These are phyloP conservation scores for Sebastes kiyomatsui DNA, from an alignment of 2,797 vertebrate species.

Conservation along the genomic window DNA sequence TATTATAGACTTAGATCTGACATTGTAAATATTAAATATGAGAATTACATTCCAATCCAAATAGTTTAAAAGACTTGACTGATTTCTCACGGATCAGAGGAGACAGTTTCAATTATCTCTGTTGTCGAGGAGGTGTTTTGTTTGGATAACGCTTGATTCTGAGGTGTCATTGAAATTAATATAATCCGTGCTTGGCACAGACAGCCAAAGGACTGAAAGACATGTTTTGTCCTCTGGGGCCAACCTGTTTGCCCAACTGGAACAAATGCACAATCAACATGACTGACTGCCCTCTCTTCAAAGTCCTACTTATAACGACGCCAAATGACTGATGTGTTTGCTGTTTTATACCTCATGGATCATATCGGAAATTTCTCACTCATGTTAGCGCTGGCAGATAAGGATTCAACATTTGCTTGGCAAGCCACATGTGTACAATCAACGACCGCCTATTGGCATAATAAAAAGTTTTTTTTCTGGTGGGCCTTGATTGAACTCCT, in stretches of 20 bases:
- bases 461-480: background rate
- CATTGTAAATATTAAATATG: background rate
- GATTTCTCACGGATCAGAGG: background rate
- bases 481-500: conserved; percentile 10
- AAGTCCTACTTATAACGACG: conserved; percentile 42
- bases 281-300: conserved; percentile 44
- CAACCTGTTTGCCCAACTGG: conserved; percentile 65
- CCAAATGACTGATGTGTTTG: conserved; percentile 58
- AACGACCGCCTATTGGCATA: conserved; percentile 16
- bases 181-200: conserved; percentile 64
- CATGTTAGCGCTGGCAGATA: conserved; percentile 48
- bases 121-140: conserved; percentile 47
- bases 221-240: conserved; percentile 60
- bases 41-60: background rate
- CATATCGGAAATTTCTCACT: conserved; percentile 50
- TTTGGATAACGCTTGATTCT: conserved; percentile 54
- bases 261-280: conserved; percentile 62
- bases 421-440: conserved; percentile 16
- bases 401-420: conserved; percentile 56
- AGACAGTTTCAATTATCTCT: conserved; percentile 38
- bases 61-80: background rate
- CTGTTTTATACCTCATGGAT: conserved; percentile 46
- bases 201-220: conserved; percentile 48
- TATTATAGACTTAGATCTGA: background rate
- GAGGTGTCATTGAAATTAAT: conserved; percentile 66